phyloP scores from a whole-genome alignment of 2,797 vertebrate genomes.

The Chelon auratus region DNA sequence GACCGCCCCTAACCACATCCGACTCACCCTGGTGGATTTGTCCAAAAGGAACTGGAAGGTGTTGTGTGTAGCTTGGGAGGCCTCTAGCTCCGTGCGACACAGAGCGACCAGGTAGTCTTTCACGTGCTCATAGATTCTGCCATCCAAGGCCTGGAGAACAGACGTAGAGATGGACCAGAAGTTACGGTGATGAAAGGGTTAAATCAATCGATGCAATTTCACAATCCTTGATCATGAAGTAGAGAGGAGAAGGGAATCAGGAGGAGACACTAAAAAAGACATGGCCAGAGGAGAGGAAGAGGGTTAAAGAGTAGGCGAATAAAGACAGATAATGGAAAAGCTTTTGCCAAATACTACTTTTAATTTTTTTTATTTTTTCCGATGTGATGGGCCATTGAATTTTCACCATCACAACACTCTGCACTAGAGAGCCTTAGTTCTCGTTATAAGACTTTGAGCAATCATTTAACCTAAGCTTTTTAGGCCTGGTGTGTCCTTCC shows the following conservation, averaged over 20 bases:
- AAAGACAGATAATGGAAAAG: conserved; percentile 8
- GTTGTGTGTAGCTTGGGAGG: conserved; percentile 93
- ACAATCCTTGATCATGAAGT: conserved; percentile 25
- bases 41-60: conserved; percentile 98
- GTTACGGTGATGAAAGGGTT: conserved; percentile 28
- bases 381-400: neutral
- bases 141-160: conserved; percentile 90
- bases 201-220: conserved; percentile 14
- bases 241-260: conserved; percentile 14
- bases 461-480: neutral
- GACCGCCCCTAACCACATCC: conserved; percentile 2
- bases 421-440: neutral
- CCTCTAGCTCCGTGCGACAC: conserved; percentile 94
- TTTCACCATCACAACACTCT: neutral
- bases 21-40: conserved; percentile 94
- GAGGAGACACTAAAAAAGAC: conserved; percentile 12
- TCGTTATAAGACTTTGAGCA: neutral
- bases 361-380: neutral
- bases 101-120: conserved; percentile 97
- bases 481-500: neutral
- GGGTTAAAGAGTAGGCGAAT: neutral
- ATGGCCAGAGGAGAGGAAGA: conserved; percentile 4
- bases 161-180: conserved; percentile 17
- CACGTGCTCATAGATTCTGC: conserved; percentile 94
- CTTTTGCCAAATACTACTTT: neutral